phyloP scores from a whole-genome alignment of 2,888 invertebrate genomes.

The Yponomeuta cagnagella region DNA sequence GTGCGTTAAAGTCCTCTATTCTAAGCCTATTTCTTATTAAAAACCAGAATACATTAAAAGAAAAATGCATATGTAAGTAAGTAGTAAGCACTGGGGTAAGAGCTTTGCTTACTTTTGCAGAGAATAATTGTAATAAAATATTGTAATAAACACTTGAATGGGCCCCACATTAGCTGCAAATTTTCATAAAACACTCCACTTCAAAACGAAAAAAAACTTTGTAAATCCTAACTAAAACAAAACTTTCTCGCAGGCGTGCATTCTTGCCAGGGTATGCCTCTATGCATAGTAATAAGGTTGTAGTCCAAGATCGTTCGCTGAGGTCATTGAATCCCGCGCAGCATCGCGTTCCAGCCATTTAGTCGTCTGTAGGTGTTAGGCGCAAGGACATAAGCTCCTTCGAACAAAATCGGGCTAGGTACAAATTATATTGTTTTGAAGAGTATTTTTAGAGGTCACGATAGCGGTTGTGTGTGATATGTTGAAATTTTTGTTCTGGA shows the following conservation, averaged over 20 bases:
- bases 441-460: background rate
- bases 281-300: constrained; percentile 6
- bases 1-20: too few relatives aligned
- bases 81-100: too few relatives aligned
- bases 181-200: too few relatives aligned
- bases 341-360: constrained; percentile 15
- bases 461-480: constrained; percentile 10
- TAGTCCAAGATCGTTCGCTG: constrained; percentile 12
- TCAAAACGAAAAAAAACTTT: too few relatives aligned
- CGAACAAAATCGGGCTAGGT: background rate
- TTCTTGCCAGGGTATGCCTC: background rate
- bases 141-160: too few relatives aligned
- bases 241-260: background rate
- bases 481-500: constrained; percentile 12
- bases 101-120: too few relatives aligned
- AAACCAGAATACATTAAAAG: too few relatives aligned
- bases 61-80: too few relatives aligned
- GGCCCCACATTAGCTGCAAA: too few relatives aligned
- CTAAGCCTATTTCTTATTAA: too few relatives aligned
- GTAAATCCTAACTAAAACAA: background rate
- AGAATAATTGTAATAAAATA: too few relatives aligned
- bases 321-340: constrained; percentile 15
- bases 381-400: background rate
- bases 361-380: background rate
- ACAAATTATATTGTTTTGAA: background rate